Evolutionary conservation across 2,113 vertebrate species (phyloP).

Genomic region (Hippotragus niger): DNA sequence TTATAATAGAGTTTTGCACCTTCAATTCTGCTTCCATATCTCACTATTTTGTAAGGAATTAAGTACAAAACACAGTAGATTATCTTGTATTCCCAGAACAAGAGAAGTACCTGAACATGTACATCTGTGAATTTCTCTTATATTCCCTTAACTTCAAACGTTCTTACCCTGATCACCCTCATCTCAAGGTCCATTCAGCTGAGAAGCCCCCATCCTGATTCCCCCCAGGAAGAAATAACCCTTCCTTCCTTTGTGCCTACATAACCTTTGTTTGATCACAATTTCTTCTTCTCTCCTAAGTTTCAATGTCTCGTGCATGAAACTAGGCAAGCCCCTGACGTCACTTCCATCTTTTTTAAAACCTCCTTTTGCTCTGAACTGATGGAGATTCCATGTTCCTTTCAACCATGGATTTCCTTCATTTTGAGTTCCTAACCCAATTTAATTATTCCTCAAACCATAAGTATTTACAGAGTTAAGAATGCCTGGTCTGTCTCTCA

Average conservation of each 20-base stretch:
- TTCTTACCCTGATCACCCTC: not conserved
- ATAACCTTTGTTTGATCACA: not conserved
- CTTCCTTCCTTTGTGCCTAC: not conserved
- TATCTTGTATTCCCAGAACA: not conserved
- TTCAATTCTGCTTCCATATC: not conserved
- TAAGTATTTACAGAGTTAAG: conserved; percentile 47
- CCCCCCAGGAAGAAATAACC: not conserved
- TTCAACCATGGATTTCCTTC: conserved; percentile 52
- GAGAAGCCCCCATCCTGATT: not conserved
- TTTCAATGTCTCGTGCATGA: not conserved
- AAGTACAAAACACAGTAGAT: not conserved
- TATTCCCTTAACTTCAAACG: not conserved
- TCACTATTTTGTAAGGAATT: not conserved
- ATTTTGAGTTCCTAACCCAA: conserved; percentile 55
- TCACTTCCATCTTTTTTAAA: conserved; percentile 40
- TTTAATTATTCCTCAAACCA: conserved; percentile 64
- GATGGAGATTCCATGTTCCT: conserved; percentile 39
- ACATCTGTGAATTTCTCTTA: not conserved
- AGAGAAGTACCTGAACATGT: no score
- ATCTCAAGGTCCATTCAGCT: not conserved
- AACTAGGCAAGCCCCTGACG: not conserved
- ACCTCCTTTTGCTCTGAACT: conserved; percentile 31
- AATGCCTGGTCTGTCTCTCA: conserved; percentile 44
- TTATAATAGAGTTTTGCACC: not conserved
- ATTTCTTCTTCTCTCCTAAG: not conserved